These are phyloP conservation scores for Molorchus minor DNA, from an alignment of 2,888 invertebrate genomes.

Conservation along the genomic window DNA sequence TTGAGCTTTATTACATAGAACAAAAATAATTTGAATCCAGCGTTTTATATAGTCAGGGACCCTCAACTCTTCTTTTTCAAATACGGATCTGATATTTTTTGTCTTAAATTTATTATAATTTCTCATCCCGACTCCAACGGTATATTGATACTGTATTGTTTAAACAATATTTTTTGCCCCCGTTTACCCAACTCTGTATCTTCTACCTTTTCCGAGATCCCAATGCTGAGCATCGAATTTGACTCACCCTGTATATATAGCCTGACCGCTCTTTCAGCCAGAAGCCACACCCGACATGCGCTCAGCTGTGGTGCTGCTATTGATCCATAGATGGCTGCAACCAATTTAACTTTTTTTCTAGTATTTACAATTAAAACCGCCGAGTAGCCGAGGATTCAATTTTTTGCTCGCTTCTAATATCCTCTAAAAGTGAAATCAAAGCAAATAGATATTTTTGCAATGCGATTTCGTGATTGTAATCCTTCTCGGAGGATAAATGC, in stretches of 20 bases:
- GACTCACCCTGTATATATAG: background rate
- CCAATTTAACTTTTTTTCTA: background rate
- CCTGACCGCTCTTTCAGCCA: background rate
- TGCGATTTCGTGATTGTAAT: background rate
- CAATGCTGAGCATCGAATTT: background rate
- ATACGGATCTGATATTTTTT: no score
- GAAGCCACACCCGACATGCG: constrained; percentile 23
- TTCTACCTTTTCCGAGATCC: no score
- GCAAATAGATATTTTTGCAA: background rate
- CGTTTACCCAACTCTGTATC: background rate
- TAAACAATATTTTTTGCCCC: background rate
- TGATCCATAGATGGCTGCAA: constrained; percentile 44
- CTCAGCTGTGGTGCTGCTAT: constrained; percentile 36
- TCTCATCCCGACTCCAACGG: no score
- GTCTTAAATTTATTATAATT: no score
- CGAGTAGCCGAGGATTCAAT: no score
- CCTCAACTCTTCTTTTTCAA: no score
- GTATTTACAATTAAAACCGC: no score
- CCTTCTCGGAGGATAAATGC: background rate
- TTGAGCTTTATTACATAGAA: no score
- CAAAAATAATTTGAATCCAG: no score
- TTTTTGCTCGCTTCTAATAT: no score
- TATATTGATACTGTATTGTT: background rate
- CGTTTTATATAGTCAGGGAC: no score
- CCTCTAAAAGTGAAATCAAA: no score